Conservation (phyloP, 1,140 invertebrate species). For the Cydia strobilella region DNA sequence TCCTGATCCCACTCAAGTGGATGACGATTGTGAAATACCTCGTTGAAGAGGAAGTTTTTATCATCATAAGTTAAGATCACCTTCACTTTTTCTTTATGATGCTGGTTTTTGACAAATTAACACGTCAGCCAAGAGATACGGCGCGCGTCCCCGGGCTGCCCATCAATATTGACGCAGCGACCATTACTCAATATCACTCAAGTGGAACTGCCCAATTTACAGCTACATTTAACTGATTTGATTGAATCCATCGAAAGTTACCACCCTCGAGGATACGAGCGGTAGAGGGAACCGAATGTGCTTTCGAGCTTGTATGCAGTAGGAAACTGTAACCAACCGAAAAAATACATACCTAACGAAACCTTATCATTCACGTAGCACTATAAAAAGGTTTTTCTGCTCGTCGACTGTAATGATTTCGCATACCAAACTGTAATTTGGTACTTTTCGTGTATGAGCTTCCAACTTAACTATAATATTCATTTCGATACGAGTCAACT, state of each 20-base stretch:
- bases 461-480: too few relatives aligned
- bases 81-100: constrained; percentile 61
- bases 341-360: neutral
- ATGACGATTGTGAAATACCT: constrained; percentile 3
- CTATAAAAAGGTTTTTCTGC: too few relatives aligned
- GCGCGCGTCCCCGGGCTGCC: constrained; percentile 46
- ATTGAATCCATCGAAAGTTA: constrained; percentile 71
- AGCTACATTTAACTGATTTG: constrained; percentile 78
- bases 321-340: neutral
- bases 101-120: constrained; percentile 67
- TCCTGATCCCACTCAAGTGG: neutral
- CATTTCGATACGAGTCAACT: too few relatives aligned
- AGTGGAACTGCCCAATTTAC: constrained; percentile 76
- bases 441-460: too few relatives aligned
- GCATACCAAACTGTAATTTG: too few relatives aligned
- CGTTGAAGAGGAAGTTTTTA: neutral
- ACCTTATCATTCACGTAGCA: neutral
- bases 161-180: constrained; percentile 66
- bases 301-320: neutral
- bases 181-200: constrained; percentile 76
- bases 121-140: constrained; percentile 62
- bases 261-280: constrained; percentile 38
- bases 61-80: constrained; percentile 28
- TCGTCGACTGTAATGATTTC: too few relatives aligned
- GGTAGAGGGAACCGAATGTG: neutral